These are phyloP conservation scores for Helicoverpa assulta DNA, from an alignment of 2,888 invertebrate genomes.

Conservation along the genomic window DNA sequence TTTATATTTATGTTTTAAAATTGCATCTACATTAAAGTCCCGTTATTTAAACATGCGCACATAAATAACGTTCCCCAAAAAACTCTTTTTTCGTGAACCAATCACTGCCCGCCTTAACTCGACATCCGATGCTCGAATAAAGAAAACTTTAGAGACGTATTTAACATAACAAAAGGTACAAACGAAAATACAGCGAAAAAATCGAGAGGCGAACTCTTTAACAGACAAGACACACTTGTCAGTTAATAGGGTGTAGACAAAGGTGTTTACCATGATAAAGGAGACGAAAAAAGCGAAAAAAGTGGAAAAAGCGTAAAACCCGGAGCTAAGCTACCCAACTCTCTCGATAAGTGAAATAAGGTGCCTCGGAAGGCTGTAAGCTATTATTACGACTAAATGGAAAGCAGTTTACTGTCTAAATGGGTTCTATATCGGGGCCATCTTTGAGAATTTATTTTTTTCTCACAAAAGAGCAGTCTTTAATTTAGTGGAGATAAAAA, in stretches of 20 bases:
- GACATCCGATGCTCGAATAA: constrained; percentile 39
- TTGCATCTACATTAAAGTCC: not conserved
- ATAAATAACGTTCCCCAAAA: not conserved
- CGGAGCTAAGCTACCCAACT: constrained; percentile 27
- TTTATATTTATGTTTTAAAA: not conserved
- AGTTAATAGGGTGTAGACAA: constrained; percentile 71
- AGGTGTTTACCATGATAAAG: constrained; percentile 73
- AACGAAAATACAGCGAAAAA: constrained; percentile 45
- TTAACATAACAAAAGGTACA: constrained; percentile 68
- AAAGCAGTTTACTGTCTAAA: constrained; percentile 66
- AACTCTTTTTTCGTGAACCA: constrained; percentile 17
- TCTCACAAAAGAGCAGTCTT: constrained; percentile 46
- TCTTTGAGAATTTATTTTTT: constrained; percentile 60
- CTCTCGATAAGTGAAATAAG: constrained; percentile 69
- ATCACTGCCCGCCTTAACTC: constrained; percentile 33
- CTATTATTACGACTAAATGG: constrained; percentile 72
- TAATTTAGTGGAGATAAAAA: constrained; percentile 53
- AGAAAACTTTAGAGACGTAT: constrained; percentile 53
- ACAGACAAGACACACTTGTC: constrained; percentile 65
- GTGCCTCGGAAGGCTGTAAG: constrained; percentile 54
- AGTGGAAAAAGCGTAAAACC: constrained; percentile 40
- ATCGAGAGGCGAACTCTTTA: constrained; percentile 63
- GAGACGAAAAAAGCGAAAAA: constrained; percentile 37
- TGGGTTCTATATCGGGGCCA: constrained; percentile 66
- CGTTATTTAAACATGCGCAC: not conserved